Evolutionary conservation across 2,797 vertebrate species (phyloP).

Genomic region (Carduelis carduelis): DNA sequence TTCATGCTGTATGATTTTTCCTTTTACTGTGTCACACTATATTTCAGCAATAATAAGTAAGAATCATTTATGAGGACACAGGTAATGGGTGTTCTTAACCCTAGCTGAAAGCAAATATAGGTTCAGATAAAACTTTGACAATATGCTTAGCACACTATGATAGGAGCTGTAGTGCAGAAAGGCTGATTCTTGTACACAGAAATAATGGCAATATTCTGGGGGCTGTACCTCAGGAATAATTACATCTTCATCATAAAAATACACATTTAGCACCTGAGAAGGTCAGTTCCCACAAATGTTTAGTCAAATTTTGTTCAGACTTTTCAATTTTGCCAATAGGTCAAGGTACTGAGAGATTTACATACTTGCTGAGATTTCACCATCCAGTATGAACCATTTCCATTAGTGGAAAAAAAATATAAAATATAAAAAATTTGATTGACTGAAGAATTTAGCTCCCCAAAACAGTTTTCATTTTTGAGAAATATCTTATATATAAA

Average conservation of each 20-base stretch:
- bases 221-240: not conserved
- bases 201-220: not conserved
- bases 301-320: conserved; percentile 9
- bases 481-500: not conserved
- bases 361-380: not conserved
- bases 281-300: not conserved
- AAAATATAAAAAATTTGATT: not conserved
- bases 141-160: not conserved
- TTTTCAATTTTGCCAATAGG: not conserved
- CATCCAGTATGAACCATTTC: not conserved
- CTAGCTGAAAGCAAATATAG: not conserved
- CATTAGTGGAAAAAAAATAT: not conserved
- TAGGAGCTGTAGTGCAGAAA: not conserved
- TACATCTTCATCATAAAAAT: not conserved
- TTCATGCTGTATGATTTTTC: not conserved
- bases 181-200: not conserved
- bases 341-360: not conserved
- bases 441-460: not conserved
- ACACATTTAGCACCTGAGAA: not conserved
- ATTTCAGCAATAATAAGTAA: not conserved
- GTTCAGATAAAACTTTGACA: not conserved
- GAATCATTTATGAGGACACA: conserved; percentile 1
- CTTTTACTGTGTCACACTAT: not conserved
- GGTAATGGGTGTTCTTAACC: conserved; percentile 34
- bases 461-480: not conserved